Evolutionary conservation across 2,797 vertebrate species (phyloP).

Genomic region (Lacerta agilis): DNA sequence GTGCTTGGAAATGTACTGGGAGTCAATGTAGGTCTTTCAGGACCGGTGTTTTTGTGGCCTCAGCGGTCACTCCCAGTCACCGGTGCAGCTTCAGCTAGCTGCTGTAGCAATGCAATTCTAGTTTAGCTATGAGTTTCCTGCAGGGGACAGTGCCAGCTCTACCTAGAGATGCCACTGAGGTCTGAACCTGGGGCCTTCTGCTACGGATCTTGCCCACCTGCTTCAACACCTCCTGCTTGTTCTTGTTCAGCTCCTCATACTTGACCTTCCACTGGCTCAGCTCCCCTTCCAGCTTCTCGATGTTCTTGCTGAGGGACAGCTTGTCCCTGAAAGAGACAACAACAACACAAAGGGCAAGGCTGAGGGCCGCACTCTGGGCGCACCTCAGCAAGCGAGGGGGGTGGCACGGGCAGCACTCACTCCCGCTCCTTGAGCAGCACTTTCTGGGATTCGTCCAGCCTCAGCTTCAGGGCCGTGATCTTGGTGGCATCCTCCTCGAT

Average conservation of each 20-base stretch:
- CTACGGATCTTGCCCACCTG: slow-evolving; percentile 81
- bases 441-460: slow-evolving; percentile 95
- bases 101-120: too few relatives aligned
- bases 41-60: too few relatives aligned
- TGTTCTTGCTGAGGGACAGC: slow-evolving; percentile 88
- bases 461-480: slow-evolving; percentile 88
- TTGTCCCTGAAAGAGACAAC: slow-evolving; percentile 86
- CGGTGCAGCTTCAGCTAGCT: too few relatives aligned
- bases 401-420: slow-evolving; percentile 74
- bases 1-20: too few relatives aligned
- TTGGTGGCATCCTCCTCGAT: slow-evolving; percentile 89
- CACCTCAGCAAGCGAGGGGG: background rate
- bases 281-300: slow-evolving; percentile 92
- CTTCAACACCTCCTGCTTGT: slow-evolving; percentile 92
- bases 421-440: slow-evolving; percentile 90
- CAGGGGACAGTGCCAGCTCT: background rate
- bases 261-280: slow-evolving; percentile 96
- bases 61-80: too few relatives aligned
- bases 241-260: slow-evolving; percentile 94
- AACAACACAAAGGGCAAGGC: background rate
- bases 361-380: background rate
- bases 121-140: background rate
- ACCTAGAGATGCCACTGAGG: too few relatives aligned
- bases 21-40: too few relatives aligned
- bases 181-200: too few relatives aligned